These are phyloP conservation scores for Peromyscus polionotus DNA, from an alignment of 2,113 vertebrate genomes.

Conservation along the genomic window DNA sequence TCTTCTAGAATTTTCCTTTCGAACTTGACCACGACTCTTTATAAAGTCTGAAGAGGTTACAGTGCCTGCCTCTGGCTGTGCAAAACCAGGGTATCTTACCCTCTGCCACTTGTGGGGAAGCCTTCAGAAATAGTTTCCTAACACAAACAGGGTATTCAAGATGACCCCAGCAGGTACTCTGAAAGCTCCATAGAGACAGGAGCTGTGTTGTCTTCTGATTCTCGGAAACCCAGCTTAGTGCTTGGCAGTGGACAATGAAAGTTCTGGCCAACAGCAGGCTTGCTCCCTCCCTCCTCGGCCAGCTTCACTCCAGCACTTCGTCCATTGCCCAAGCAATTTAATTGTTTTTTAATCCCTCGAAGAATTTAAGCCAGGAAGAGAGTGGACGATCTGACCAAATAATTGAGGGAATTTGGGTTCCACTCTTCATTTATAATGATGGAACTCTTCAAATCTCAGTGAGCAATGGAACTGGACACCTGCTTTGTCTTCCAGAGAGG, in stretches of 20 bases:
- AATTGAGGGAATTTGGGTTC: neutral
- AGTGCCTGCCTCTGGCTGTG: neutral
- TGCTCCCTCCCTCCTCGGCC: neutral
- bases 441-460: neutral
- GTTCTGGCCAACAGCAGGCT: neutral
- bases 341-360: neutral
- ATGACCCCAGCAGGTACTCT: neutral
- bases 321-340: neutral
- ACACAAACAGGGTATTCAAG: neutral
- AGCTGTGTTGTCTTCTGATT: neutral
- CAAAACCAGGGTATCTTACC: neutral
- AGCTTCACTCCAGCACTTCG: neutral
- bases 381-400: neutral
- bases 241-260: neutral
- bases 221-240: neutral
- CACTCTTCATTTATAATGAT: neutral
- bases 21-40: neutral
- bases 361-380: neutral
- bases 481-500: constrained; percentile 13
- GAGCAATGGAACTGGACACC: constrained; percentile 36
- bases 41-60: neutral
- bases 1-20: constrained; percentile 28
- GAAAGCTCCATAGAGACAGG: neutral
- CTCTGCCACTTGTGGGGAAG: neutral
- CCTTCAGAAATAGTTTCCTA: constrained; percentile 3